Base-by-base conservation (phyloP, 2,888 invertebrate genomes). In the Neuroscelio doddi region DNA sequence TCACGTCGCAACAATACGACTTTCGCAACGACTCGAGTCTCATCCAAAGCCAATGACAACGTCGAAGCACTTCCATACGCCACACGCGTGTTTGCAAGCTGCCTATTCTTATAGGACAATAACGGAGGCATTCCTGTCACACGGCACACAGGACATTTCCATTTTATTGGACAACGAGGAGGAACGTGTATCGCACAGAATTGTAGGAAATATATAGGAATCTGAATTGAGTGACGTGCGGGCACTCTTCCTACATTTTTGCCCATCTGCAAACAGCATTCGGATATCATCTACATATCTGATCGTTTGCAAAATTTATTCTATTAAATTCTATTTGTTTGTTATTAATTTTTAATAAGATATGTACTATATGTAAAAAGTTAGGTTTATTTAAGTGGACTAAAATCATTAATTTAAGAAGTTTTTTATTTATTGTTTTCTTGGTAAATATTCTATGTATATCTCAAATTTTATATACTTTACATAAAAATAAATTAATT, bases 101-200 rank as follows among this genome's bases (percentile, higher is more conserved):
- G 69, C 69, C 69, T 64, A 70, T 68, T 64, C 69, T 68, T 65
- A 62, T 64, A 69, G 70, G 69, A 72, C 72, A 75, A 75, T 75
- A 73, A 72, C 69, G 63, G 68, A 64, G 57, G 64, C 58, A 68
- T 63, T 68, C 69, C 73, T 76, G 80, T 79, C 77, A 78, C 71
- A 70, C 50, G 68, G 64, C 42, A 53, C 62, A 65, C 58, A 64
- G 75, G 73, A 80, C 78, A 82, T 82, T 82, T 82, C 80, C 82
- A 82, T 82, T 82, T 82, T 82, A 82, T 82, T 82, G 81, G 80
- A 81, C 78, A 74, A 69, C 61, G 41, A 58, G 69, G 58, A 66
- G 55, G 52, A 77, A 72, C 69, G 74, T 58, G 73, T 74, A 71
- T 68, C 73, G 70, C 69, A 68, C 69, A 65, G 65, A 68, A 58